Percentiles rank a stretch among this genome's conserved stretches.
phyloP scores from a whole-genome alignment of 2,888 invertebrate species.

The Agrochola lota region DNA sequence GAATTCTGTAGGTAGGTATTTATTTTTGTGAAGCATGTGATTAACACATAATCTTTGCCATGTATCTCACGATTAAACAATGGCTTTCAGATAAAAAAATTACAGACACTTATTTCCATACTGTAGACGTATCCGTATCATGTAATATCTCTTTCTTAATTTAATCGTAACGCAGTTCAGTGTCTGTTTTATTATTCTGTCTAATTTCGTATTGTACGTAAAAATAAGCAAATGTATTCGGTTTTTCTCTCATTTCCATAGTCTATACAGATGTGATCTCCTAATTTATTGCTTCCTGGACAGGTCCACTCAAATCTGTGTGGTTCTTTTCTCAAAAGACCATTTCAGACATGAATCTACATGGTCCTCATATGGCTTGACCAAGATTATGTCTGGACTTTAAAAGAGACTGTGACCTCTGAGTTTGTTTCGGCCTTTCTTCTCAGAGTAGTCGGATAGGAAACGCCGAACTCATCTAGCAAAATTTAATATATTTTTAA shows the following conservation, averaged over 20 bases:
- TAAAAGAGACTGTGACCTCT: no score
- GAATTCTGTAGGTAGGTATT: neutral
- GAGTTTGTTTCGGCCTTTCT: no score
- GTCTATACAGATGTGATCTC: constrained; percentile 49
- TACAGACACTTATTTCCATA: neutral
- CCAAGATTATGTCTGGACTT: no score
- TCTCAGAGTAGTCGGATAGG: no score
- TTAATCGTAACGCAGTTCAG: neutral
- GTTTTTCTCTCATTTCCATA: constrained; percentile 44
- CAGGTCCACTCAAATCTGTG: no score
- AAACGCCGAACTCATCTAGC: no score
- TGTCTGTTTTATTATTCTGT: constrained; percentile 6
- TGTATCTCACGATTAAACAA: neutral
- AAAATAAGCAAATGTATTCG: constrained; percentile 39
- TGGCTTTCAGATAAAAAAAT: neutral
- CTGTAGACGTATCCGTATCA: neutral
- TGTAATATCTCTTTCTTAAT: neutral
- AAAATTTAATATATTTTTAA: no score
- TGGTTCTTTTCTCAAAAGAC: no score
- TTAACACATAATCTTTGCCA: neutral
- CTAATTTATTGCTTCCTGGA: constrained; percentile 55
- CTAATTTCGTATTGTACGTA: neutral
- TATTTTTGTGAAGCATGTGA: neutral
- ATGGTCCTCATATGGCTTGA: no score
- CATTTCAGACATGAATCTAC: no score